Percentiles rank a stretch among this genome's conserved stretches.
Evolutionary conservation across 2,113 vertebrate genomes (phyloP).

Genomic region (Chaetodon trifascialis): DNA sequence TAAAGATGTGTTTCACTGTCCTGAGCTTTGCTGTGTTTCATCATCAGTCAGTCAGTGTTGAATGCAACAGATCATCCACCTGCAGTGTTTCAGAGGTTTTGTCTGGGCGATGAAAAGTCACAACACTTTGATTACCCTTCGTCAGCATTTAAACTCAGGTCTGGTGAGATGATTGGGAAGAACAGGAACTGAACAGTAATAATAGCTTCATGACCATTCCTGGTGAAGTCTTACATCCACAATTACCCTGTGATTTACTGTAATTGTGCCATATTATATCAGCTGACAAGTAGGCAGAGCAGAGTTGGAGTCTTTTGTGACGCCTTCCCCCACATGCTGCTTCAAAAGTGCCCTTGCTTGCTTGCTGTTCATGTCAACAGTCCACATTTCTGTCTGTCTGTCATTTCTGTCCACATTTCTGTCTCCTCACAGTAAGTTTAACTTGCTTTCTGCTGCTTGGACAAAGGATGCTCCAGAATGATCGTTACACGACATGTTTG

Average conservation of each 20-base stretch:
- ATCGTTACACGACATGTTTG: neutral
- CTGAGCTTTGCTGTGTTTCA: neutral
- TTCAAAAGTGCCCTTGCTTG: neutral
- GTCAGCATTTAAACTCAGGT: constrained; percentile 59
- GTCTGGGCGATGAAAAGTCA: constrained; percentile 3
- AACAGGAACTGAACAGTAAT: constrained; percentile 39
- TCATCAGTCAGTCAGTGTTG: neutral
- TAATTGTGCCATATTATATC: constrained; percentile 34
- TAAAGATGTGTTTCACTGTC: neutral
- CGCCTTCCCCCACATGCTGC: neutral
- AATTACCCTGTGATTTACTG: constrained; percentile 6
- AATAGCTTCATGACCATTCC: constrained; percentile 57
- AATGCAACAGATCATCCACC: neutral
- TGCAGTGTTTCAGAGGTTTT: neutral
- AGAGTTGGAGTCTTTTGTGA: neutral
- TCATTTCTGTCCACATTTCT: constrained; percentile 22
- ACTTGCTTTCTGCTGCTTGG: neutral
- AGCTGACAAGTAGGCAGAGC: neutral
- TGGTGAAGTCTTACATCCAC: constrained; percentile 18
- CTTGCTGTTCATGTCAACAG: constrained; percentile 15
- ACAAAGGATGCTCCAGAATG: neutral
- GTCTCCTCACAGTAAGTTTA: neutral
- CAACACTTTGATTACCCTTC: neutral
- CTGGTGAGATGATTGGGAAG: constrained; percentile 24
- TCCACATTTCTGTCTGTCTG: constrained; percentile 24